These are phyloP conservation scores for Enchytraeus crypticus DNA, from an alignment of 2,888 invertebrate genomes.

Conservation along the genomic window DNA sequence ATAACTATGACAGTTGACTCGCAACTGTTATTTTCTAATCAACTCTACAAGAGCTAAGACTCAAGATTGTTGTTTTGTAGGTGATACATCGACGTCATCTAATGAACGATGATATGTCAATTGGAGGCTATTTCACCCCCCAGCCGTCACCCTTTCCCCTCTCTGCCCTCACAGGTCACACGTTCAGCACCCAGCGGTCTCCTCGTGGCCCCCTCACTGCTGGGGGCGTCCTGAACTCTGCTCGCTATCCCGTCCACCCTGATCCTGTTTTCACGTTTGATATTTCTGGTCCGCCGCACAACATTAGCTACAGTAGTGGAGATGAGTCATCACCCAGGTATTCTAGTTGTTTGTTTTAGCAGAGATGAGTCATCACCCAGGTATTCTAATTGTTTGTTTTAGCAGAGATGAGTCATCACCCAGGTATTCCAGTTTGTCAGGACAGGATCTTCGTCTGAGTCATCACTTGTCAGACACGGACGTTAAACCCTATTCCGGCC, in stretches of 20 bases:
- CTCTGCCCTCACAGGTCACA: background rate
- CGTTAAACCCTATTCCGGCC: no score
- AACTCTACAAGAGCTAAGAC: no score
- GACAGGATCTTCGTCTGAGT: no score
- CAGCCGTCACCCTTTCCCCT: background rate
- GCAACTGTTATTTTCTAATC: no score
- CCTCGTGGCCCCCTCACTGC: background rate
- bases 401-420: no score
- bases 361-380: no score
- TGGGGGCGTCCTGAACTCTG: background rate
- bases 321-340: background rate
- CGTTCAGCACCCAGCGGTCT: background rate
- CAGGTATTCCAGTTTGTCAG: no score
- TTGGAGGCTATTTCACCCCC: background rate
- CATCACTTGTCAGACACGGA: no score
- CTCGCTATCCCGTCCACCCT: background rate
- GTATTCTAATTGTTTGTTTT: no score
- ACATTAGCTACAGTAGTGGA: background rate
- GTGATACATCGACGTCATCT: background rate
- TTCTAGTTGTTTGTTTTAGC: no score
- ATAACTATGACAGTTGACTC: no score
- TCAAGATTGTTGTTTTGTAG: background rate
- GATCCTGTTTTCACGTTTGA: background rate
- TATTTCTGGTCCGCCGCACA: background rate
- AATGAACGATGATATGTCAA: background rate